Conservation (phyloP, 2,888 invertebrate genomes). For the Yponomeuta evonymella region DNA sequence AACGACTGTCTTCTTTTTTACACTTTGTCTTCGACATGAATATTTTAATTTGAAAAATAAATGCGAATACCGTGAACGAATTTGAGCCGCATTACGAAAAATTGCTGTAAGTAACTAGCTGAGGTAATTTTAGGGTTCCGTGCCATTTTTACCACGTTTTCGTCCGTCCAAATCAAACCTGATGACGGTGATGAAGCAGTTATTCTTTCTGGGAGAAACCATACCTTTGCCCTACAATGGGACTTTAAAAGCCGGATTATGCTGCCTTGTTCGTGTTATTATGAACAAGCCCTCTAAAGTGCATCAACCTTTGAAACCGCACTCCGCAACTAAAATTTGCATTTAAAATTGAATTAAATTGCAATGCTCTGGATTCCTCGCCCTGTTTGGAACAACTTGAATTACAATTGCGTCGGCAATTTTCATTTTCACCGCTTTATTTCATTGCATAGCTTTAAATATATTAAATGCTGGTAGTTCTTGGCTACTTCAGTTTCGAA, state of each 20-base stretch:
- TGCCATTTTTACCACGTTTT: too few species aligned
- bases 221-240: too few species aligned
- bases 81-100: neutral
- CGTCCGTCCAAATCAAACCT: too few species aligned
- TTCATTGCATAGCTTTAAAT: neutral
- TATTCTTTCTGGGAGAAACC: too few species aligned
- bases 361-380: neutral
- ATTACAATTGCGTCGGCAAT: slow-evolving; percentile 7
- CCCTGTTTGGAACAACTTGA: slow-evolving; percentile 7
- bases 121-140: too few species aligned
- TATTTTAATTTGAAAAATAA: neutral
- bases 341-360: slow-evolving; percentile 18
- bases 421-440: slow-evolving; percentile 3
- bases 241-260: neutral
- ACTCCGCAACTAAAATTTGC: slow-evolving; percentile 14
- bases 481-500: neutral
- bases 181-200: too few species aligned
- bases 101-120: neutral
- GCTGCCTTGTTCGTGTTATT: neutral
- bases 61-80: neutral
- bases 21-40: slow-evolving; percentile 10
- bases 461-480: neutral
- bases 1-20: slow-evolving; percentile 21
- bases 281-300: neutral
- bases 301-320: slow-evolving; percentile 3